A percentile compares a stretch with the other conserved stretches of the same genome.
Conservation (phyloP, 2,888 invertebrate genomes). For the Drosophila kambysellisi region DNA sequence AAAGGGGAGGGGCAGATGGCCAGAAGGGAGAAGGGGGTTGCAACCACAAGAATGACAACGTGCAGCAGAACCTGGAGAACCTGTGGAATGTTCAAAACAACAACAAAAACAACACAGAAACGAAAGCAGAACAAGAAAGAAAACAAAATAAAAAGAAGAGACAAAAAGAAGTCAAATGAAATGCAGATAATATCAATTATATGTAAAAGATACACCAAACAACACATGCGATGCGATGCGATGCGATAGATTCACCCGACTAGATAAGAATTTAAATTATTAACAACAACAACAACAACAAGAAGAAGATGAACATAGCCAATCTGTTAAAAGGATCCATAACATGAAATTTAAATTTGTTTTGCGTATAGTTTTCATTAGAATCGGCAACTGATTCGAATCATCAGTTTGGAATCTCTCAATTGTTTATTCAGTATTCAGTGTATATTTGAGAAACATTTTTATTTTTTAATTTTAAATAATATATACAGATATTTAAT, state of each 20-base stretch:
- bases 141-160: constrained; percentile 7
- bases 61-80: constrained; percentile 40
- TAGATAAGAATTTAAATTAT: constrained; percentile 79
- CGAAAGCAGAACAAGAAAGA: constrained; percentile 9
- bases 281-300: constrained; percentile 50
- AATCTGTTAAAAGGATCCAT: constrained; percentile 42
- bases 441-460: not conserved
- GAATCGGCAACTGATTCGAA: constrained; percentile 48
- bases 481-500: not conserved
- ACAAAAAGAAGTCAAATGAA: constrained; percentile 64
- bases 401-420: not conserved
- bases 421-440: not conserved
- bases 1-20: not conserved
- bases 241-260: constrained; percentile 69
- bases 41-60: constrained; percentile 10
- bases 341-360: constrained; percentile 43
- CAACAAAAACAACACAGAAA: constrained; percentile 25
- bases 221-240: constrained; percentile 16
- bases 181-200: constrained; percentile 81
- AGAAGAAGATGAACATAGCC: not conserved
- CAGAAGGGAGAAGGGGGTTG: not conserved
- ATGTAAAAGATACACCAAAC: constrained; percentile 79
- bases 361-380: constrained; percentile 55
- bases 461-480: not conserved
- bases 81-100: constrained; percentile 62